Percentiles rank a stretch among this genome's conserved stretches.
Conservation (phyloP, 2,888 invertebrate species). For the Blastobasis lacticolella region DNA sequence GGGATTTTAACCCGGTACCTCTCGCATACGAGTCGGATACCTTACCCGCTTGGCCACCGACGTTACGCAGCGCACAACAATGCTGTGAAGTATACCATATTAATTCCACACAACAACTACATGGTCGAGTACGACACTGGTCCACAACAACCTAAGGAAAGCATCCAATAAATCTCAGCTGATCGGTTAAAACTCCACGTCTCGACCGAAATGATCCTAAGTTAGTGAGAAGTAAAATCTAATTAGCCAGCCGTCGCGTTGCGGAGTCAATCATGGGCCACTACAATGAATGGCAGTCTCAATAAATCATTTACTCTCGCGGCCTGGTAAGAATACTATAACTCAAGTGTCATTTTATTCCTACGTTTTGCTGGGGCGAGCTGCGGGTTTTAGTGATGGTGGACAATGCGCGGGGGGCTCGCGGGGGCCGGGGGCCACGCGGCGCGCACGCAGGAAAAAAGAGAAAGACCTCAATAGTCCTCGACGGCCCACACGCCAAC, state of each 20-base stretch:
- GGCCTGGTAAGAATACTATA: slow-evolving; percentile 26
- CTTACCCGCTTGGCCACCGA: no score
- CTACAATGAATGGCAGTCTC: slow-evolving; percentile 19
- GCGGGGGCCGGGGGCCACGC: slow-evolving; percentile 22
- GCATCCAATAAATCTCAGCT: background rate
- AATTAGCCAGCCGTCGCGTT: slow-evolving; percentile 9
- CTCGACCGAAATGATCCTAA: no score
- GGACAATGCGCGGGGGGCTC: slow-evolving; percentile 36
- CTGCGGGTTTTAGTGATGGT: slow-evolving; percentile 54
- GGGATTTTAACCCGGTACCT: no score
- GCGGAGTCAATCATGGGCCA: slow-evolving; percentile 12
- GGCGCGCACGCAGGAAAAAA: slow-evolving; percentile 52
- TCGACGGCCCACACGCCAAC: slow-evolving; percentile 68
- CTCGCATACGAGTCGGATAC: no score
- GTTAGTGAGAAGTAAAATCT: slow-evolving; percentile 3
- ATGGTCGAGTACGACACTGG: no score
- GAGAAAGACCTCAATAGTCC: slow-evolving; percentile 57
- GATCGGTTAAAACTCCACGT: background rate
- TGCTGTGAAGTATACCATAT: slow-evolving; percentile 12
- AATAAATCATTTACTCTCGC: slow-evolving; percentile 45
- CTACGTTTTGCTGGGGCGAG: slow-evolving; percentile 41
- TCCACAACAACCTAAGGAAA: no score
- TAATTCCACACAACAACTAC: slow-evolving; percentile 10
- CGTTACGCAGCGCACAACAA: slow-evolving; percentile 16
- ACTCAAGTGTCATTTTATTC: slow-evolving; percentile 48